Evolutionary conservation across 2,888 invertebrate species (phyloP), one percentile per base, ranked within the genome.

Genomic region (Cheilosia urbana): DNA sequence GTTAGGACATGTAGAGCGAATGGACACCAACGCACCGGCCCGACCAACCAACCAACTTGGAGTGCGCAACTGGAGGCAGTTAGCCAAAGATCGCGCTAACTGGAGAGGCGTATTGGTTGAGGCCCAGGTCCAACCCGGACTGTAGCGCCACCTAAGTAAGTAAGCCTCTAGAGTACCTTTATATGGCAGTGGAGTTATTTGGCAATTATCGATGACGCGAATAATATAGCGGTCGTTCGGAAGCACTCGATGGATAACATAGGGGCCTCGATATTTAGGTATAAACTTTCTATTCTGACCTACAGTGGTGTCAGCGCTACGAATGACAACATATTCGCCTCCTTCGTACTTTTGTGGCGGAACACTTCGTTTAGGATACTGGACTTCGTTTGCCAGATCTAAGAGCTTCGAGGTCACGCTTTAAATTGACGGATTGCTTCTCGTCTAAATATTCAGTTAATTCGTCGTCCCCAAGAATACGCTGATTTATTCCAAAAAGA

Each of bases 151-250:
- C n/a, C n/a, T n/a, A n/a, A n/a, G n/a, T n/a, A n/a, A n/a, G n/a
- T n/a, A n/a, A n/a, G 58, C 58, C 19, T 58, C 58, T 17, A 71
- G 24, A 30, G 45, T 62, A 13, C 62, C 51, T n/a, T 49, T 47
- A 40, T 72, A 72, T 21, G 42, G 72, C 42, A 72, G 53, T 49
- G 37, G 51, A 45, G 65, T 71, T 24, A 79, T 63, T 58, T 72
- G 65, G 21, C 51, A 72, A 15, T 60, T 72, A 40, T 72, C 58
- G 15, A 79, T 72, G 40, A 66, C 72, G 34, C 66, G 19, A n/a
- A 79, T 51, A 24, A 72, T 62, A 19, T 65, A 66, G 2, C 72
- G 40, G 51, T 72, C 79, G 30, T 72, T 66, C n/a, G 65, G 72
- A 27, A 79, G 65, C 19, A 65, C 65, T 47, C 37, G 55, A 68